Conservation (phyloP, 2,888 invertebrate genomes). For the Meteorus colon region DNA sequence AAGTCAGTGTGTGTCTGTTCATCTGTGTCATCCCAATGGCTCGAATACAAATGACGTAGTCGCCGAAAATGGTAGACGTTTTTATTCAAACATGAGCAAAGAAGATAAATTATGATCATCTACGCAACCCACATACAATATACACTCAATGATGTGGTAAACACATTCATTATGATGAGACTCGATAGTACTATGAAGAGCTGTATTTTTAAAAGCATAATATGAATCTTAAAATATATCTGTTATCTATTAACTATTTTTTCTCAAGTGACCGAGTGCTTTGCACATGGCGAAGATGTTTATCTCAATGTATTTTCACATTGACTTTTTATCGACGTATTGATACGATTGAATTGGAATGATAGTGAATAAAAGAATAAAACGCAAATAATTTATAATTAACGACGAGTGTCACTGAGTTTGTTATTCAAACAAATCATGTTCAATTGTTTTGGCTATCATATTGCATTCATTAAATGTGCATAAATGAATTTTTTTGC, state of each 20-base stretch:
- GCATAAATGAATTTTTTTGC: background rate
- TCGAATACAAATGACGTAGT: slow-evolving; percentile 33
- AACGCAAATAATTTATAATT: background rate
- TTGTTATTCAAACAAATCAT: background rate
- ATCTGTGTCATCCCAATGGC: slow-evolving; percentile 17
- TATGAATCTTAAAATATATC: too few species aligned
- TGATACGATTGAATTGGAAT: too few species aligned
- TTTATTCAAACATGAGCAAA: slow-evolving; percentile 32
- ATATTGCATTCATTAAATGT: background rate
- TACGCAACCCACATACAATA: slow-evolving; percentile 27
- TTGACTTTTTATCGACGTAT: too few species aligned
- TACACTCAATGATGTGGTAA: slow-evolving; percentile 48
- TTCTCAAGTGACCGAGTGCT: too few species aligned
- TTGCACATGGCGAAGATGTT: too few species aligned
- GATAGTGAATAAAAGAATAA: background rate
- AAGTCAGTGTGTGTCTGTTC: background rate
- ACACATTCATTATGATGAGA: slow-evolving; percentile 39
- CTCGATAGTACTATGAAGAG: background rate
- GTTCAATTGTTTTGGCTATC: background rate
- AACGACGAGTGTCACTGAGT: background rate
- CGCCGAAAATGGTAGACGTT: slow-evolving; percentile 42
- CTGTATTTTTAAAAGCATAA: too few species aligned
- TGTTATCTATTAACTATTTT: too few species aligned
- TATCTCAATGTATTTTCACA: too few species aligned
- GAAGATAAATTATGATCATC: slow-evolving; percentile 46